Percentiles rank a stretch among this genome's conserved stretches.
phyloP scores from a whole-genome alignment of 2,797 vertebrate genomes.

The Cetoscarus ocellatus region DNA sequence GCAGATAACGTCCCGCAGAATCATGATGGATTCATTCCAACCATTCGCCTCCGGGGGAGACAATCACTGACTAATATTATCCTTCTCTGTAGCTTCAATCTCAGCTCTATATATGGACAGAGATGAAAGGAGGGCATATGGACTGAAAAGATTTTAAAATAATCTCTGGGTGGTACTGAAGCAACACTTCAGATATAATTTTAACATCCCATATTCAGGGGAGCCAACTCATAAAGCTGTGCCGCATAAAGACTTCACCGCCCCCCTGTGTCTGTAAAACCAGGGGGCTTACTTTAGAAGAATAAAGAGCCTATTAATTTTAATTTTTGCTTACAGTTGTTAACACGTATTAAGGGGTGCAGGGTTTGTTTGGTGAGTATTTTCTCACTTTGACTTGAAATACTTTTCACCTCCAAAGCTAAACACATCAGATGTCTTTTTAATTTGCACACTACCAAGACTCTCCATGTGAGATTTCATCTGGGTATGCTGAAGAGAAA shows the following conservation, averaged over 20 bases:
- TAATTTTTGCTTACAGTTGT: too few species aligned
- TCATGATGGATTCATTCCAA: conserved; percentile 52
- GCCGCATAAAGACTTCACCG: conserved; percentile 61
- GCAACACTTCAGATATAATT: conserved; percentile 74
- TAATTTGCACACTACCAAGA: too few species aligned
- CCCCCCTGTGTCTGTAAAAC: conserved; percentile 55
- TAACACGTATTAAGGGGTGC: too few species aligned
- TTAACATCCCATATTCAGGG: conserved; percentile 48
- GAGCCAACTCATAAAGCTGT: conserved; percentile 34
- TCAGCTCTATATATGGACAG: conserved; percentile 67
- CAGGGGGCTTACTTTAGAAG: background rate
- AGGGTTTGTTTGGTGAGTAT: too few species aligned
- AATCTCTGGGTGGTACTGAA: conserved; percentile 65
- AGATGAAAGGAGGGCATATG: conserved; percentile 58
- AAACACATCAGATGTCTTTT: too few species aligned
- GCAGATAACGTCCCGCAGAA: conserved; percentile 48
- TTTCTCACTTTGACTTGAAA: too few species aligned
- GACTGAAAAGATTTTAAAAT: conserved; percentile 69
- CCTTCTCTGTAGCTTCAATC: conserved; percentile 55
- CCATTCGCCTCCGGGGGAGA: conserved; percentile 50
- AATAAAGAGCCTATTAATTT: background rate
- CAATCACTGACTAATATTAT: conserved; percentile 67
- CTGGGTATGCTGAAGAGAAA: too few species aligned
- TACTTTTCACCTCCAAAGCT: too few species aligned
- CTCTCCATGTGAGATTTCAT: too few species aligned